Base-by-base conservation (phyloP, 2,888 invertebrate species). In the Cheiracanthium punctorium region DNA sequence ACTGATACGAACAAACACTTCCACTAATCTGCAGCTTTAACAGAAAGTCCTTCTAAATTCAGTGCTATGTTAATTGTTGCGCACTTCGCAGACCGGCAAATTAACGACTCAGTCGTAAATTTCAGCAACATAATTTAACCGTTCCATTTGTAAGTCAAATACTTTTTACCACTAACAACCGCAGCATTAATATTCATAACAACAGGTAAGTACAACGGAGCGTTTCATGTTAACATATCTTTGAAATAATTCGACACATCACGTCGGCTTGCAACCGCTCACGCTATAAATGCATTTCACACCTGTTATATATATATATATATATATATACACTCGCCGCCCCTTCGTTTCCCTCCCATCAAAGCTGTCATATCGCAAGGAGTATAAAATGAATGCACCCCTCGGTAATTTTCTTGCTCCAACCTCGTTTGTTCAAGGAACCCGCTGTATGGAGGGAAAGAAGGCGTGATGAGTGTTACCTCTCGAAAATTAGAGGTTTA, bases 251-350 rank as follows among this genome's bases (percentile, higher is more conserved):
- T 58, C 58, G 24, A 58, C 58, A 58, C 58, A 2, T 58, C 24
- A 4, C 24, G 24, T 58, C 58, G 24, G 48, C 69, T 82, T 67
- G 48, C 48, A 48, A 37, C 76, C 43, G 30, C 71, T 82, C 72
- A 82, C 30, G 64, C 64, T 70, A 74, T 73, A 73, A 81, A 81
- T 69, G 67, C 37, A 70, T 20, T 32, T 71, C 48, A 52, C 69
- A n/a, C 28, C 30, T 69, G 64, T 24, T 41, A 65, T 58, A 48
- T 14, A n/a, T n/a, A n/a, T n/a, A n/a, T n/a, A n/a, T n/a, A n/a
- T n/a, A n/a, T n/a, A n/a, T n/a, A n/a, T n/a, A n/a, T n/a, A n/a
- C n/a, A n/a, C n/a, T n/a, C n/a, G n/a, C n/a, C n/a, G n/a, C 37
- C 73, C 71, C 64, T 37, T 37, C 71, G 17, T 14, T 32, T 20